These are phyloP conservation scores for Colletes collaris DNA, from an alignment of 2,888 invertebrate species.

Conservation along the genomic window DNA sequence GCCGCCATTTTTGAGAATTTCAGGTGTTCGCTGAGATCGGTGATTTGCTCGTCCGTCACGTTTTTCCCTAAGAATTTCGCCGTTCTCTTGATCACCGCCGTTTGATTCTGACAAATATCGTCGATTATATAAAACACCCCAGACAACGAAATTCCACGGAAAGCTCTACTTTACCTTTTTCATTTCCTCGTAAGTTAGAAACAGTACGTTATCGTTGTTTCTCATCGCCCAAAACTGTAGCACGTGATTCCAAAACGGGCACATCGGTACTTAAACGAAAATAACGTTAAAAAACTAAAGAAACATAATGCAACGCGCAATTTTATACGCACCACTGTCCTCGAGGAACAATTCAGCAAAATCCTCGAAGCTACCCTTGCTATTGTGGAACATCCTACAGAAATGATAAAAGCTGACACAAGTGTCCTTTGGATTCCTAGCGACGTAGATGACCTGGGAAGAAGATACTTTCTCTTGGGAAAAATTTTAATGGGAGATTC, in stretches of 20 bases:
- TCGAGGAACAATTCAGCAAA: conserved; percentile 90
- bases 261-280: conserved; percentile 73
- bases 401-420: conserved; percentile 95
- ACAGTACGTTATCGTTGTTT: conserved; percentile 84
- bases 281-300: background rate
- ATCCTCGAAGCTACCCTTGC: conserved; percentile 87
- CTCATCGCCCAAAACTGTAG: conserved; percentile 83
- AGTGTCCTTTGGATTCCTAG: conserved; percentile 95
- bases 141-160: background rate
- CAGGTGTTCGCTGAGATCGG: conserved; percentile 88
- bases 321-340: conserved; percentile 85
- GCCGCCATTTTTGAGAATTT: conserved; percentile 92
- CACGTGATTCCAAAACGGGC: conserved; percentile 81
- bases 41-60: conserved; percentile 87
- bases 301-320: background rate
- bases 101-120: conserved; percentile 85
- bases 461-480: no score
- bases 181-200: conserved; percentile 86
- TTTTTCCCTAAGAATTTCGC: conserved; percentile 89
- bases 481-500: no score
- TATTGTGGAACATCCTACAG: conserved; percentile 88
- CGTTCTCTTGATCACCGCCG: conserved; percentile 87
- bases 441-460: conserved; percentile 91
- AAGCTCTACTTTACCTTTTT: conserved; percentile 81
- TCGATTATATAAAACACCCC: background rate